Evolutionary conservation across 2,113 vertebrate genomes (phyloP), one percentile per base, ranked within the genome.

Genomic region (Typhlomys cinereus): DNA sequence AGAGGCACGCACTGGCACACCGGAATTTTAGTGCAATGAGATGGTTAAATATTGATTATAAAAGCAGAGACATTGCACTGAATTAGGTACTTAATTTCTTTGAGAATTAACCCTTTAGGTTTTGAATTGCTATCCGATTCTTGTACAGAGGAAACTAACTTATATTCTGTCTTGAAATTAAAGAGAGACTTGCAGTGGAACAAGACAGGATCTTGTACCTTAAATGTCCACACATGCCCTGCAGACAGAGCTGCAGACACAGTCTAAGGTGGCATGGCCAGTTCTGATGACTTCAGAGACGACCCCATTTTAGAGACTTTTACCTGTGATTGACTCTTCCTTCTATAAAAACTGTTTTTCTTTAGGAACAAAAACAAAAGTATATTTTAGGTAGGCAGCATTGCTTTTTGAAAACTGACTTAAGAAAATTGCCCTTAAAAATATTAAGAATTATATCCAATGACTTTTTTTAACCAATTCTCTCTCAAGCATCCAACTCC

Each of bases 41-140:
- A 91, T 84, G 39, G 74, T 89, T 92, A 93, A 89, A 76, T 90
- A 94, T 25, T 92, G 79, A 93, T 94, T 80, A 78, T 18, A 94
- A 71, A 87, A 88, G 52, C 20, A 75, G 86, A 61, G 86, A 61
- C 70, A 76, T 76, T 87, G 80, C 81, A 36, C n/a, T 0, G 3
- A 86, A 61, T 21, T 3, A 71, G 54, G 36, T 69, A 44, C 31
- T 92, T 81, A 69, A 39, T 66, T 91, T 95, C 57, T 69, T 90
- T 70, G 61, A 84, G 73, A 91, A 89, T 64, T n/a, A 89, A 73
- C 54, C 74, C 62, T 11, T 88, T 52, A 11, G 66, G 17, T 89
- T 90, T 92, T 93, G 52, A 69, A 25, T 80, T 39, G n/a, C 13
- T 61, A 27, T 74, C 48, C 41, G 73, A 48, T 13, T 90, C 20